Evolutionary conservation across 2,797 vertebrate genomes (phyloP).

Genomic region (Sphenodon punctatus): DNA sequence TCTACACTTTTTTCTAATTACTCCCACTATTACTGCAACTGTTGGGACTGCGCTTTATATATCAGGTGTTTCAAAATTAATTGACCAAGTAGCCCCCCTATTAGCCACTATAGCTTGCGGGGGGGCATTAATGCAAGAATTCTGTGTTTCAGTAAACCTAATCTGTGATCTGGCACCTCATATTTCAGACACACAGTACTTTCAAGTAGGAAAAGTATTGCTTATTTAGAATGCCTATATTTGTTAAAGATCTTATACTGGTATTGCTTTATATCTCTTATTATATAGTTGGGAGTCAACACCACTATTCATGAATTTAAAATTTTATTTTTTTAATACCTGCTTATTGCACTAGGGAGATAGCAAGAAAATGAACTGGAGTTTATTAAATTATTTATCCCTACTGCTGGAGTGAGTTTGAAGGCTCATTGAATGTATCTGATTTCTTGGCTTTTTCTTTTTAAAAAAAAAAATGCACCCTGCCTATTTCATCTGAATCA

Average conservation of each 20-base stretch:
- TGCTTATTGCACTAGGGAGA: slow-evolving; percentile 66
- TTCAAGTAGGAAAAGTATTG: slow-evolving; percentile 30
- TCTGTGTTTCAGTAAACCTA: not conserved
- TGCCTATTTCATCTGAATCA: slow-evolving; percentile 74
- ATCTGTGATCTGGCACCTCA: not conserved
- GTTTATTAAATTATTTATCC: slow-evolving; percentile 81
- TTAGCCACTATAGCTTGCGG: slow-evolving; percentile 25
- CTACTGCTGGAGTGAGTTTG: slow-evolving; percentile 76
- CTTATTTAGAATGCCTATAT: slow-evolving; percentile 14
- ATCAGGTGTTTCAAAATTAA: slow-evolving; percentile 18
- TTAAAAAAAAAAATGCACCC: slow-evolving; percentile 77
- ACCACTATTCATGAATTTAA: slow-evolving; percentile 72
- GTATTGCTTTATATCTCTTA: slow-evolving; percentile 54
- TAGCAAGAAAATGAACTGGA: slow-evolving; percentile 64
- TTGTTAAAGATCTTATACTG: slow-evolving; percentile 7
- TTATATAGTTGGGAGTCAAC: slow-evolving; percentile 53
- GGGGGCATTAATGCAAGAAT: slow-evolving; percentile 25
- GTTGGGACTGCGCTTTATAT: slow-evolving; percentile 5
- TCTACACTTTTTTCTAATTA: slow-evolving; percentile 4
- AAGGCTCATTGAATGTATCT: slow-evolving; percentile 82
- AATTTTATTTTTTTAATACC: slow-evolving; percentile 78
- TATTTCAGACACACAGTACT: slow-evolving; percentile 27
- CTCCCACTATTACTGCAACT: slow-evolving; percentile 12
- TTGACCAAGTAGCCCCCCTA: not conserved
- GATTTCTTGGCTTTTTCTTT: slow-evolving; percentile 68